Evolutionary conservation across 2,888 invertebrate species (phyloP).

Genomic region (Falcaria lacertinaria): DNA sequence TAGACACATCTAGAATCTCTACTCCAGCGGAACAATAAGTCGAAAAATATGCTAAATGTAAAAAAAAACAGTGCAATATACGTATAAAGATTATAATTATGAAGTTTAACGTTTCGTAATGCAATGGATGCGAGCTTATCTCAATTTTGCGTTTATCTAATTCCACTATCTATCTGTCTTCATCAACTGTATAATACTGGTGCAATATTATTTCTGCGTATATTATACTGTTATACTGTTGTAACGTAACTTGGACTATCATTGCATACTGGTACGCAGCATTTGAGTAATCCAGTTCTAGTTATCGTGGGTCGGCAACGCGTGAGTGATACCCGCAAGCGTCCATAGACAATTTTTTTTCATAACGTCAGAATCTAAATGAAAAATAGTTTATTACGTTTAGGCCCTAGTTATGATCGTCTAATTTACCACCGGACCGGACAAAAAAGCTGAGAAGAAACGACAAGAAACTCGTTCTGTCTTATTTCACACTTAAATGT

Average conservation of each 20-base stretch:
- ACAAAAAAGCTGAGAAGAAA: no score
- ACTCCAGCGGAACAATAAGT: conserved; percentile 15
- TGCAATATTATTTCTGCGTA: not conserved
- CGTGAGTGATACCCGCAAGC: no score
- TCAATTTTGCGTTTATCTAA: conserved; percentile 19
- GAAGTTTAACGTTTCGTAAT: conserved; percentile 42
- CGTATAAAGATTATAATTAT: conserved; percentile 44
- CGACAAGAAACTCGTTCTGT: no score
- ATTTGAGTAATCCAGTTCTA: no score
- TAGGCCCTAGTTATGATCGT: no score
- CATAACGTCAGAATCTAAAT: no score
- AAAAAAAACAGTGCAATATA: conserved; percentile 33
- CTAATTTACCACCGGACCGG: no score
- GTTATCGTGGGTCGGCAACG: no score
- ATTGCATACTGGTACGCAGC: no score
- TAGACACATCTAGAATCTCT: conserved; percentile 23
- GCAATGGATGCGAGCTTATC: conserved; percentile 26
- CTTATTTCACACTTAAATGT: no score
- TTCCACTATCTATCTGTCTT: conserved; percentile 3
- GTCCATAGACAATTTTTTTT: no score
- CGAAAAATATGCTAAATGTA: conserved; percentile 38
- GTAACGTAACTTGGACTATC: not conserved
- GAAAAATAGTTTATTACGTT: no score
- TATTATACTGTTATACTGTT: not conserved
- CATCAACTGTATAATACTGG: not conserved